Percentiles rank a stretch among this genome's conserved stretches.
Conservation (phyloP, 2,888 invertebrate species). For the Synanthedon myopaeformis region DNA sequence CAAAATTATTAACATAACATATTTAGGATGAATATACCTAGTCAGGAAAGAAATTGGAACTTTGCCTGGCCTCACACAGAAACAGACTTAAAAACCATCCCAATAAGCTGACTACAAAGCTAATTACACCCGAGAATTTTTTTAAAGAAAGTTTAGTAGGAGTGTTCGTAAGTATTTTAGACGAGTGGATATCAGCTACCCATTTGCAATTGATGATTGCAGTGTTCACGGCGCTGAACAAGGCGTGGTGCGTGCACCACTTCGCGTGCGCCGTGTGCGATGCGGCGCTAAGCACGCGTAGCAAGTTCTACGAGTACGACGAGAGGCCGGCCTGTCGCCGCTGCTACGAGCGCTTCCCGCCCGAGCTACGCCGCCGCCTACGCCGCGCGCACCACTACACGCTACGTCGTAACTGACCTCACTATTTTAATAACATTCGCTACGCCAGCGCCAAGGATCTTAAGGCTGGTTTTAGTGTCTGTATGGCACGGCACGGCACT, state of each 20-base stretch:
- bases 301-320: conserved; percentile 99
- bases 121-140: too few species aligned
- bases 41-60: too few species aligned
- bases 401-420: conserved; percentile 43
- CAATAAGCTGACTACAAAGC: too few species aligned
- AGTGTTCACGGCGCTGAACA: conserved; percentile 98
- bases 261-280: conserved; percentile 98
- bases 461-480: too few species aligned
- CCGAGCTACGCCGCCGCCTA: conserved; percentile 91
- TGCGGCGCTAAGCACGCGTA: conserved; percentile 93
- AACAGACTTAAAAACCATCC: too few species aligned
- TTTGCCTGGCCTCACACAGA: too few species aligned
- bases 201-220: conserved; percentile 18
- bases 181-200: too few species aligned
- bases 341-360: conserved; percentile 97
- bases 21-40: too few species aligned
- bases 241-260: conserved; percentile 99
- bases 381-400: conserved; percentile 89
- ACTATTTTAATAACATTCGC: background rate
- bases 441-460: too few species aligned
- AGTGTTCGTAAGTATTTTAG: background rate
- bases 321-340: conserved; percentile 98
- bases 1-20: too few species aligned
- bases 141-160: too few species aligned
- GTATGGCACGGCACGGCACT: too few species aligned